Conservation (phyloP, 2,113 vertebrate genomes). For the Mustela lutreola region DNA sequence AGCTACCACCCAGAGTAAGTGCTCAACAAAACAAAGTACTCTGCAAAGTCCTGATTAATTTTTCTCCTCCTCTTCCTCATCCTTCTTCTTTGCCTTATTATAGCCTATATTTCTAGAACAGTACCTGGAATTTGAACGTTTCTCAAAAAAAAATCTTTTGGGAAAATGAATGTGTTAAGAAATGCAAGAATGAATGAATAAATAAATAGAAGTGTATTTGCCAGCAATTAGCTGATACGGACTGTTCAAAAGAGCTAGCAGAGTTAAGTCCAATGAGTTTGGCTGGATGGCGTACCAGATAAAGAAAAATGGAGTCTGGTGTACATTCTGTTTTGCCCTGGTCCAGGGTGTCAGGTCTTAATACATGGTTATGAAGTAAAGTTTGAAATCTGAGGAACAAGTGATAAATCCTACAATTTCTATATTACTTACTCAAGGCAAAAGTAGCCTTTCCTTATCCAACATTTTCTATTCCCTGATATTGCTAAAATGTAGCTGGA, state of each 20-base stretch:
- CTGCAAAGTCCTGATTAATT: not conserved
- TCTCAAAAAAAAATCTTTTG: not conserved
- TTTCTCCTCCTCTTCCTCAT: not conserved
- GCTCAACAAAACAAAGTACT: not conserved
- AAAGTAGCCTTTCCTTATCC: not conserved
- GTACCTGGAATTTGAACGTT: not conserved
- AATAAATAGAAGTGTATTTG: not conserved
- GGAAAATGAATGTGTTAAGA: not conserved
- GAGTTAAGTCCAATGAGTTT: not conserved
- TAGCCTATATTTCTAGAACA: not conserved
- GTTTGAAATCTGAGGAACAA: not conserved
- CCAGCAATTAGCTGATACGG: not conserved
- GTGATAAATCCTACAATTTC: not conserved
- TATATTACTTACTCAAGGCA: not conserved
- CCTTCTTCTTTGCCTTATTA: not conserved
- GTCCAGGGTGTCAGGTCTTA: not conserved
- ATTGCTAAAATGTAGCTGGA: not conserved
- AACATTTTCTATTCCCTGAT: not conserved
- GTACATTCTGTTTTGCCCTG: not conserved
- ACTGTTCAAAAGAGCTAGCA: not conserved
- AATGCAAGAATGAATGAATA: not conserved
- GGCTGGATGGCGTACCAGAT: not conserved
- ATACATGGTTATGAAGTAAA: not conserved
- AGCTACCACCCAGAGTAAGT: not conserved
- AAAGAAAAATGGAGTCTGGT: not conserved